These are phyloP conservation scores for Mirounga angustirostris DNA, from an alignment of 2,113 vertebrate species.

Conservation along the genomic window DNA sequence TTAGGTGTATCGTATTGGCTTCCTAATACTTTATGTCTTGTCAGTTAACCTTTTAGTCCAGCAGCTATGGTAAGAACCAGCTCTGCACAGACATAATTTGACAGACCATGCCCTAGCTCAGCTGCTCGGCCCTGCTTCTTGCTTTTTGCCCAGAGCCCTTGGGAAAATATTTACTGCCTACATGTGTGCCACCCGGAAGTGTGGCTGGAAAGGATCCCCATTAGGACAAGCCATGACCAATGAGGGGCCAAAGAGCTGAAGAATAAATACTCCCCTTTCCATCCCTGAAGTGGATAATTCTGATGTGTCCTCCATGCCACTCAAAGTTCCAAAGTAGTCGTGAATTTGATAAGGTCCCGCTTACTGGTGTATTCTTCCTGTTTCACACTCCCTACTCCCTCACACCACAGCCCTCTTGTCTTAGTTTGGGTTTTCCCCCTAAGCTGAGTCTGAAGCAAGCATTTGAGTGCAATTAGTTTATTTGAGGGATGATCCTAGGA, in stretches of 20 bases:
- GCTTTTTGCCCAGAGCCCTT: neutral
- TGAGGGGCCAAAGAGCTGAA: neutral
- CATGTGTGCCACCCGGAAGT: neutral
- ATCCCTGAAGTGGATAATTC: neutral
- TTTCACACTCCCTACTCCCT: neutral
- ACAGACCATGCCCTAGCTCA: neutral
- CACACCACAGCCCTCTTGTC: neutral
- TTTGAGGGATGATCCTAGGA: neutral
- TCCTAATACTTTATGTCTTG: neutral
- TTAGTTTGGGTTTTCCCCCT: neutral
- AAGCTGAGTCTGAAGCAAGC: neutral
- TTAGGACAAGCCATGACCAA: neutral
- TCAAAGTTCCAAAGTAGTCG: neutral
- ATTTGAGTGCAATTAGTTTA: neutral
- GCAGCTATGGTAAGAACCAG: neutral
- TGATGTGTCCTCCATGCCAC: neutral
- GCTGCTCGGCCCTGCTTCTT: neutral
- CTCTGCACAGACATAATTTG: neutral
- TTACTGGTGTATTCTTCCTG: neutral
- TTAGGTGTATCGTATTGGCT: neutral
- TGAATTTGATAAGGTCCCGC: neutral
- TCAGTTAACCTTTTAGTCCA: neutral
- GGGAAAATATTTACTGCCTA: neutral
- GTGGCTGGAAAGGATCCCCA: neutral
- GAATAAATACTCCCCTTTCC: neutral